Evolutionary conservation across 2,888 invertebrate genomes (phyloP).

Genomic region (Xestia rhomboidea): DNA sequence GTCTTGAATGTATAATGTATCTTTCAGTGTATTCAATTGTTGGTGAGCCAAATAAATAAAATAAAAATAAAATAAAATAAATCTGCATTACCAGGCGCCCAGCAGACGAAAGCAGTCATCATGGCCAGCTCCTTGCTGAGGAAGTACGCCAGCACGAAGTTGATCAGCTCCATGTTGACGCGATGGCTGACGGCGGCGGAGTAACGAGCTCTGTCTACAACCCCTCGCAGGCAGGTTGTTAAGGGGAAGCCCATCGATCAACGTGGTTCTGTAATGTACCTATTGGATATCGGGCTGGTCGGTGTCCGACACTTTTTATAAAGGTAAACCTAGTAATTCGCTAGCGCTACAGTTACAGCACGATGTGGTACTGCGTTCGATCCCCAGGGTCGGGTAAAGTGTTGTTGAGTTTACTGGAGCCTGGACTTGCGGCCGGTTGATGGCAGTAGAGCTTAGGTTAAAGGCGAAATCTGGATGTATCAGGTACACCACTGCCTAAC

Average conservation of each 20-base stretch:
- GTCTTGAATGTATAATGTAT: too few relatives aligned
- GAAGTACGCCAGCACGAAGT: constrained; percentile 77
- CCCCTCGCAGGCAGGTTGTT: constrained; percentile 4
- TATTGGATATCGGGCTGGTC: neutral
- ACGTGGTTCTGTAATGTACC: neutral
- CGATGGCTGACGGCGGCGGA: neutral
- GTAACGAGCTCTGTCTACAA: neutral
- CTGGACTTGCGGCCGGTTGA: neutral
- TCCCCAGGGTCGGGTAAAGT: neutral
- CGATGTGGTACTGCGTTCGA: neutral
- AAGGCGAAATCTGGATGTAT: too few relatives aligned
- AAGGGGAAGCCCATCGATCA: constrained; percentile 25
- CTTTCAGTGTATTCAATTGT: too few relatives aligned
- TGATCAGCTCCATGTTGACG: constrained; percentile 71
- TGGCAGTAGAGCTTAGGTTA: too few relatives aligned
- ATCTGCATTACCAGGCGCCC: constrained; percentile 75
- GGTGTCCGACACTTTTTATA: neutral
- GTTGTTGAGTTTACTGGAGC: neutral
- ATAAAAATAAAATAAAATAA: neutral
- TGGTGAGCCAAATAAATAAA: too few relatives aligned
- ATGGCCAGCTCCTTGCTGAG: constrained; percentile 76
- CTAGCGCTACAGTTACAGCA: neutral
- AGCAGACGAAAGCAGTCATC: constrained; percentile 80
- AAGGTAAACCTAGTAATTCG: neutral
- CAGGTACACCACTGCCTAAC: too few relatives aligned